Base-by-base conservation (phyloP, 2,113 vertebrate species). In the Archilochus colubris region DNA sequence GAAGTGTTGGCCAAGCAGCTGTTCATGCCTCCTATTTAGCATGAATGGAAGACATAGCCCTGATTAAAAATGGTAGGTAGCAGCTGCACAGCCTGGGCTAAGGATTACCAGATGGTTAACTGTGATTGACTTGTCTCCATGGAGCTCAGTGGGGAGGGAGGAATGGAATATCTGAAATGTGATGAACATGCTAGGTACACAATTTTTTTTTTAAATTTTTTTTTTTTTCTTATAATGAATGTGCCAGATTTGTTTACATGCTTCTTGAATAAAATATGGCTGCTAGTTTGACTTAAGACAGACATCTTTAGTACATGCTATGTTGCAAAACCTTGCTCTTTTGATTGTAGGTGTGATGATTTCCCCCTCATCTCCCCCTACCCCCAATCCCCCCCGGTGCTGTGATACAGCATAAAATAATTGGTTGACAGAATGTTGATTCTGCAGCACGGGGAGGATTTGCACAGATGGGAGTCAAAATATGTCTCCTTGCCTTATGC, bases 51-150 rank as follows among this genome's bases (percentile, higher is more conserved):
- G 91, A 95, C 94, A 95, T 94, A 96, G 92, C 94, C 86, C 92
- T 97, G 97, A 97, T 97, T 97, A 96, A 96, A 97, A 97, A 96
- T 95, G 83, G 94, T 96, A 95, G 93, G 94, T 91, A 98, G 97
- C 97, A 98, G 98, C 97, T 98, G 97, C 96, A 97, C 93, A 93
- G 93, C 95, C 98, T 97, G 94, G 94, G 96, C 97, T 97, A 97
- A 98, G 96, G 96, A 94, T 94, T 95, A 95, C 97, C 98, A 98
- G 97, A 98, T 98, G 98, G 98, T 95, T 96, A 96, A 86, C 94
- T 97, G 94, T 96, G 94, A 97, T 97, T 97, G 97, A 97, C 97
- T 97, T 95, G 97, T 97, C 97, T 98, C 97, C 97, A 97, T 59
- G 63, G 96, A 97, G 92, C 97, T 96, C 87, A 40, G 82, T 95